Conservation (phyloP, 2,113 vertebrate species). For the Sclerurus mexicanus region DNA sequence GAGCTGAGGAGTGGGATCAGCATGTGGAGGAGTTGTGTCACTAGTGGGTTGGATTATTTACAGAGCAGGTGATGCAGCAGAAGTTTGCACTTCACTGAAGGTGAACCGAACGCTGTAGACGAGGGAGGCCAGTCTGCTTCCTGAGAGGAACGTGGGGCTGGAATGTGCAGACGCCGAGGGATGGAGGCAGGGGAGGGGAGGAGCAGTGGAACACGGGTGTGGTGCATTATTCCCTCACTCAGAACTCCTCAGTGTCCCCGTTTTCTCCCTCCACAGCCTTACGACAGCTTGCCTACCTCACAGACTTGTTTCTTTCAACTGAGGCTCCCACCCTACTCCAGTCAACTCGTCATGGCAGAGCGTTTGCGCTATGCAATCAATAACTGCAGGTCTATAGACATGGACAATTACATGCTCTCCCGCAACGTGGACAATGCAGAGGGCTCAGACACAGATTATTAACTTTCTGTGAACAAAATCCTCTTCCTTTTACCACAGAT, state of each 20-base stretch:
- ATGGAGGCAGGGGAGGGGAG: neutral
- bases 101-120: neutral
- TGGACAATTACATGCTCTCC: conserved; percentile 90
- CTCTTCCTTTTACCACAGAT: conserved; percentile 32
- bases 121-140: neutral
- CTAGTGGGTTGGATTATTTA: neutral
- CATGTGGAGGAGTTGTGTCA: neutral
- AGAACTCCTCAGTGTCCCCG: neutral
- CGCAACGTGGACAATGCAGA: conserved; percentile 86
- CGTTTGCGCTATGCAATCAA: conserved; percentile 88
- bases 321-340: conserved; percentile 85
- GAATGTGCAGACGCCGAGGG: neutral
- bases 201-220: neutral
- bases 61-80: neutral
- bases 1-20: neutral
- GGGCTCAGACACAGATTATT: conserved; percentile 88
- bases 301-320: conserved; percentile 91
- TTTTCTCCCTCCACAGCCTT: conserved; percentile 75
- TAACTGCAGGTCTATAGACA: conserved; percentile 88
- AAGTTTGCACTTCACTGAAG: neutral
- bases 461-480: conserved; percentile 52
- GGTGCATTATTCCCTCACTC: neutral
- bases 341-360: conserved; percentile 85
- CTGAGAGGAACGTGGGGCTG: neutral
- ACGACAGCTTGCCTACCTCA: conserved; percentile 90